Evolutionary conservation across 2,888 invertebrate species (phyloP).

Genomic region (Chironomus riparius): DNA sequence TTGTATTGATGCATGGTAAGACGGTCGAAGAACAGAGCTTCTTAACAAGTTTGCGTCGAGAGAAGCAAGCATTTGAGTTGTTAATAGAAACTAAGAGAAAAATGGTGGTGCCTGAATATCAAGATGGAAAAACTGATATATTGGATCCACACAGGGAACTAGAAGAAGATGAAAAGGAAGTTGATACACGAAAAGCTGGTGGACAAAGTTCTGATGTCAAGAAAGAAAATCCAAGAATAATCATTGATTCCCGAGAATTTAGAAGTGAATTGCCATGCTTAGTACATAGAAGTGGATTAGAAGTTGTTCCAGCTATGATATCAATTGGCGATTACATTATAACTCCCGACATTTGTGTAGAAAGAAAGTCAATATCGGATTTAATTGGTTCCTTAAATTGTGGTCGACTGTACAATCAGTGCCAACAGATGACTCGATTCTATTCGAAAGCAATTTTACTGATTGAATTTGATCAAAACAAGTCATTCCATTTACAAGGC

Average conservation of each 20-base stretch:
- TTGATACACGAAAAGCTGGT: constrained; percentile 61
- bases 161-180: constrained; percentile 33
- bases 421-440: constrained; percentile 84
- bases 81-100: constrained; percentile 89
- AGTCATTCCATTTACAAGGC: constrained; percentile 82
- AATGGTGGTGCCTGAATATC: constrained; percentile 80
- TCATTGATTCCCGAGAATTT: constrained; percentile 98
- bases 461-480: constrained; percentile 93
- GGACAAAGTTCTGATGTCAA: constrained; percentile 29
- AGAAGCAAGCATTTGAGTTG: constrained; percentile 89
- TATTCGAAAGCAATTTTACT: constrained; percentile 82
- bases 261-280: constrained; percentile 91
- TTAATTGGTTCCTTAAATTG: constrained; percentile 90
- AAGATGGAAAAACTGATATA: constrained; percentile 70
- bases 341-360: constrained; percentile 92
- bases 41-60: constrained; percentile 76
- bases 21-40: constrained; percentile 97
- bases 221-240: constrained; percentile 45
- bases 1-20: constrained; percentile 80
- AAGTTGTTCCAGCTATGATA: constrained; percentile 82
- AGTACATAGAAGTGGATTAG: constrained; percentile 85
- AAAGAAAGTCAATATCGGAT: constrained; percentile 93
- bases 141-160: constrained; percentile 40
- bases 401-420: constrained; percentile 91
- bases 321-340: constrained; percentile 94